Conservation (phyloP, 2,888 invertebrate species). For the Argyresthia albistria region DNA sequence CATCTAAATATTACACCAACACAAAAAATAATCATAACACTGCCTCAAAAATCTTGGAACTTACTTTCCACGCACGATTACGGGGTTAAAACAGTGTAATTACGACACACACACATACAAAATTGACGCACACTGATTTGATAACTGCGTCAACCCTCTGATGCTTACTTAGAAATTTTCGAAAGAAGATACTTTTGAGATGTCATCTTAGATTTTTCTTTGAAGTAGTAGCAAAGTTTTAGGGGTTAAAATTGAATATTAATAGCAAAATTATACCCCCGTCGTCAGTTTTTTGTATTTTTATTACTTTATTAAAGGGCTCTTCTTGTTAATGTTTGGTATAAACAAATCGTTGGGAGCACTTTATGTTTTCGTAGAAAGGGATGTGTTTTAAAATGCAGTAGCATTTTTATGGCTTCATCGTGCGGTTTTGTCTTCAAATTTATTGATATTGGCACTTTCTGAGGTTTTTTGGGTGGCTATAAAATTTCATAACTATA, state of each 20-base stretch:
- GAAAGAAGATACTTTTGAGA: slow-evolving; percentile 55
- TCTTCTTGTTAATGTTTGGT: slow-evolving; percentile 55
- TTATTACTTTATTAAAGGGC: slow-evolving; percentile 63
- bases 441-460: slow-evolving; percentile 20
- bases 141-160: slow-evolving; percentile 29
- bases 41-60: background rate
- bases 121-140: slow-evolving; percentile 5
- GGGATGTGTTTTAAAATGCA: slow-evolving; percentile 56
- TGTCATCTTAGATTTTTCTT: slow-evolving; percentile 63
- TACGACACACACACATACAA: slow-evolving; percentile 7
- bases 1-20: background rate
- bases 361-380: slow-evolving; percentile 56
- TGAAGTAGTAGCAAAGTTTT: slow-evolving; percentile 46
- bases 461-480: slow-evolving; percentile 21
- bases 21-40: background rate
- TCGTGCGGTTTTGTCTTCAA: slow-evolving; percentile 44
- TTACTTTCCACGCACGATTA: slow-evolving; percentile 1
- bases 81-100: slow-evolving; percentile 1
- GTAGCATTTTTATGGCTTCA: slow-evolving; percentile 67
- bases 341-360: slow-evolving; percentile 58
- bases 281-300: slow-evolving; percentile 41
- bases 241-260: slow-evolving; percentile 66
- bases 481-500: background rate
- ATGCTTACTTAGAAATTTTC: slow-evolving; percentile 46
- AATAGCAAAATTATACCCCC: slow-evolving; percentile 65